Conservation (phyloP, 2,888 invertebrate species). For the Steinernema scapterisci region DNA sequence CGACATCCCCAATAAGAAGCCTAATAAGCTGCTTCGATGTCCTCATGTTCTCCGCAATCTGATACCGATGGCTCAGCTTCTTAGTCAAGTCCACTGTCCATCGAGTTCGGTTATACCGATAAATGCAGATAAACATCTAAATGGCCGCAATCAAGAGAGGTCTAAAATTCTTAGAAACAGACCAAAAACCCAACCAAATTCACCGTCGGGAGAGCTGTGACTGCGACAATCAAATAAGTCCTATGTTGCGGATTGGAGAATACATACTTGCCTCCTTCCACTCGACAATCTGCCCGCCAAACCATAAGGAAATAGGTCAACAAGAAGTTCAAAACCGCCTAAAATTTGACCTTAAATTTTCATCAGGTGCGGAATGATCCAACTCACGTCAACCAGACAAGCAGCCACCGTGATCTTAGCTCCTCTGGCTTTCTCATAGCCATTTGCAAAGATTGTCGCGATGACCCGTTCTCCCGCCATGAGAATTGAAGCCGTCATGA, state of each 20-base stretch:
- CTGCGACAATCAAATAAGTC: not conserved
- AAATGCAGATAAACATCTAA: slow-evolving; percentile 7
- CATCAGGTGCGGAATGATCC: too few species aligned
- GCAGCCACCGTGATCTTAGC: not conserved
- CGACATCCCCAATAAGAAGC: not conserved
- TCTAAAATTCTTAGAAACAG: not conserved
- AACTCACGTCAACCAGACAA: not conserved
- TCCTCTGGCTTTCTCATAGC: slow-evolving; percentile 10
- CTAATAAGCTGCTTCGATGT: not conserved
- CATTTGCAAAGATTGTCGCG: not conserved
- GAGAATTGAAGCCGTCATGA: not conserved
- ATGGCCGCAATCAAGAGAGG: not conserved
- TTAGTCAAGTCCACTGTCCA: not conserved
- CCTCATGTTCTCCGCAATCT: slow-evolving; percentile 11
- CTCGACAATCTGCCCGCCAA: not conserved
- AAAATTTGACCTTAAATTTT: not conserved
- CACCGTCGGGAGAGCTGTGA: not conserved
- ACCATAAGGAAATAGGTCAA: not conserved
- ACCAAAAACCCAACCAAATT: slow-evolving; percentile 1
- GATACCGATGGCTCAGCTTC: not conserved
- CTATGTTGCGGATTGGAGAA: not conserved
- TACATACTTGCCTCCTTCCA: not conserved
- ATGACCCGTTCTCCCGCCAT: slow-evolving; percentile 16
- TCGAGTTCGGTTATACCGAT: slow-evolving; percentile 7
- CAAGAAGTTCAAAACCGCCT: not conserved